Evolutionary conservation across 2,888 invertebrate genomes (phyloP).

Genomic region (Zeuzera pyrina): DNA sequence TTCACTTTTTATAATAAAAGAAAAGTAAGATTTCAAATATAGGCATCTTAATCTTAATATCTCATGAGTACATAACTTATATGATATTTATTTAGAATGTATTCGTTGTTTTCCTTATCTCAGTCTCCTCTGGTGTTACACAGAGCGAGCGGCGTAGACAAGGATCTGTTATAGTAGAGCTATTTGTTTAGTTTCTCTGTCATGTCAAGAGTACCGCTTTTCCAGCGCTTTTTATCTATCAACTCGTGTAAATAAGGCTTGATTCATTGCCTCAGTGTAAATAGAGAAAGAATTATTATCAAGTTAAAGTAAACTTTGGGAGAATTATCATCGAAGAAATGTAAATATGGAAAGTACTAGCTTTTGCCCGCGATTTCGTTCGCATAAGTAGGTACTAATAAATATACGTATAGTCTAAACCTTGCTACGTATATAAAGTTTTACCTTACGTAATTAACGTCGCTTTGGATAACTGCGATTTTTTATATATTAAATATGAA

Average conservation of each 20-base stretch:
- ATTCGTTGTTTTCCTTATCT: conserved; percentile 36
- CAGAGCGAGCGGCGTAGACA: conserved; percentile 34
- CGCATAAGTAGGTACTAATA: too few relatives aligned
- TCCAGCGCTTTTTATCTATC: conserved; percentile 60
- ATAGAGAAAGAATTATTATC: conserved; percentile 15
- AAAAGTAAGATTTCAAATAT: too few relatives aligned
- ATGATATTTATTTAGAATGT: conserved; percentile 19
- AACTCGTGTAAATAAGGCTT: conserved; percentile 52
- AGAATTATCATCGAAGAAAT: neutral
- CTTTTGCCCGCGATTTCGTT: too few relatives aligned
- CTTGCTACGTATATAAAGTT: too few relatives aligned
- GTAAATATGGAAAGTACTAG: neutral
- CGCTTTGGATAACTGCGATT: too few relatives aligned
- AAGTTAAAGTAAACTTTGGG: conserved; percentile 1
- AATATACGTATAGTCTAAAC: too few relatives aligned
- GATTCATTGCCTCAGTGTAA: conserved; percentile 40
- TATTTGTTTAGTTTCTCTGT: conserved; percentile 55
- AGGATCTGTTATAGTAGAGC: too few relatives aligned
- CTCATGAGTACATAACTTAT: conserved; percentile 12
- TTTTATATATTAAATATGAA: too few relatives aligned
- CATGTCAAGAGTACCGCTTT: conserved; percentile 52
- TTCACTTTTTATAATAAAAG: too few relatives aligned
- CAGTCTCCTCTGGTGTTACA: conserved; percentile 52
- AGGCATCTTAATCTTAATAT: too few relatives aligned
- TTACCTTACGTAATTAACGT: too few relatives aligned